Percentiles rank a stretch among this genome's conserved stretches.
Conservation (phyloP, 2,797 vertebrate genomes). For the Sebastes hopkinsi region DNA sequence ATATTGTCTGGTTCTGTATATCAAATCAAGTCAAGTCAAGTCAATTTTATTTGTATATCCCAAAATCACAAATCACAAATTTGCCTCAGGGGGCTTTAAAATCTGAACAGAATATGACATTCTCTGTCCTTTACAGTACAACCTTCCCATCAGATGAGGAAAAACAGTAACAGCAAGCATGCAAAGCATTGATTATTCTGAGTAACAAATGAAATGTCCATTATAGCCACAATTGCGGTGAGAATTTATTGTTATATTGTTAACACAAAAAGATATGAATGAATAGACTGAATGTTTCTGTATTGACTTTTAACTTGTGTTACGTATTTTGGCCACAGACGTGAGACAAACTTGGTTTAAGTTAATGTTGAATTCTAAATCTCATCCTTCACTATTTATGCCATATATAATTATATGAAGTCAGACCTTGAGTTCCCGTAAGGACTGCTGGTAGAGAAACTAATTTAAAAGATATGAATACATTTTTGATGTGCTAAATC, state of each 20-base stretch:
- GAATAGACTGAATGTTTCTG: neutral
- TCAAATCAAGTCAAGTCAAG: no score
- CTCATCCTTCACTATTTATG: conserved; percentile 39
- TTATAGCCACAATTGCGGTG: neutral
- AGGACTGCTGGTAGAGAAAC: conserved; percentile 49
- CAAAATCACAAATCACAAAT: no score
- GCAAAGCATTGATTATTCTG: conserved; percentile 13
- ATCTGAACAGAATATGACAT: no score
- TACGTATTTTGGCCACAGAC: conserved; percentile 15
- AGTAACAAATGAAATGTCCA: conserved; percentile 9
- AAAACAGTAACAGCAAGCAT: neutral
- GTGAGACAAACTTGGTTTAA: conserved; percentile 29
- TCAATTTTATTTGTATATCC: no score
- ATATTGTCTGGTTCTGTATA: neutral
- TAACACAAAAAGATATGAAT: neutral
- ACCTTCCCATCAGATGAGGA: no score
- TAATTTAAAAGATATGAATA: conserved; percentile 69
- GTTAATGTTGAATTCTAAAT: conserved; percentile 32
- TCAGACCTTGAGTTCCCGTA: conserved; percentile 69
- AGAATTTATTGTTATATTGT: neutral
- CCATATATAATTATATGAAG: conserved; percentile 44
- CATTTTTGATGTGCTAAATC: conserved; percentile 79
- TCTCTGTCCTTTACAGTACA: no score
- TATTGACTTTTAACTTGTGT: conserved; percentile 1
- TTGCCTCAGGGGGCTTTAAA: no score